These are phyloP conservation scores for Thymelicus acteon DNA, from an alignment of 2,888 invertebrate species.

Conservation along the genomic window DNA sequence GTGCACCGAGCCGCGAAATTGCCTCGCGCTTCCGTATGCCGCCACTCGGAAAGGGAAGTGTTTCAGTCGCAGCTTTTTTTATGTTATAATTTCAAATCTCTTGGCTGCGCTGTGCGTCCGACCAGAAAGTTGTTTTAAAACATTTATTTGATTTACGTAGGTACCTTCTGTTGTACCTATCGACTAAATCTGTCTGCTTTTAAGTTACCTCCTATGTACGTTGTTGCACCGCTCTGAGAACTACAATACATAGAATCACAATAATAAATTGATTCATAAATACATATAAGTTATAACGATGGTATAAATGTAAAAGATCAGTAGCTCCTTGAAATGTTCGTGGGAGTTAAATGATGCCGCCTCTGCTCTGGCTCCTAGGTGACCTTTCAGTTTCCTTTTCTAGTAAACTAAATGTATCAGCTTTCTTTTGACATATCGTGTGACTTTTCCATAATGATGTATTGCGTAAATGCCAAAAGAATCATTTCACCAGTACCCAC, in stretches of 20 bases:
- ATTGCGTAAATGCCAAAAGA: background rate
- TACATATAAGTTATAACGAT: too few species aligned
- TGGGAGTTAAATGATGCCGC: background rate
- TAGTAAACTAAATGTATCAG: background rate
- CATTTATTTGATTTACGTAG: background rate
- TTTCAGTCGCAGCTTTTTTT: slow-evolving; percentile 19
- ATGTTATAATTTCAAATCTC: slow-evolving; percentile 26
- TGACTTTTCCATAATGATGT: background rate
- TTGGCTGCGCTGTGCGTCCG: slow-evolving; percentile 14
- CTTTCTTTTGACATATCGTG: background rate
- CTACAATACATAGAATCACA: too few species aligned
- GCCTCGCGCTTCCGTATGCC: slow-evolving; percentile 39
- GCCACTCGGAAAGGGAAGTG: slow-evolving; percentile 41
- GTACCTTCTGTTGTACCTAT: too few species aligned
- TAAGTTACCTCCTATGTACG: too few species aligned
- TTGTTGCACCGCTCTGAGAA: too few species aligned
- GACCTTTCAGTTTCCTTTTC: background rate
- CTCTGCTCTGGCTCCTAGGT: too few species aligned
- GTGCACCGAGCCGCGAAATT: slow-evolving; percentile 42
- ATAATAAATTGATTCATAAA: too few species aligned
- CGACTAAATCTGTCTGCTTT: too few species aligned
- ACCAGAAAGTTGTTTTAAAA: slow-evolving; percentile 16
- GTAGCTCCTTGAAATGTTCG: background rate
- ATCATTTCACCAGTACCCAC: background rate
- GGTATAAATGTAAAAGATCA: background rate